Evolutionary conservation across 2,888 invertebrate species (phyloP).

Genomic region (Nomada ruficornis): DNA sequence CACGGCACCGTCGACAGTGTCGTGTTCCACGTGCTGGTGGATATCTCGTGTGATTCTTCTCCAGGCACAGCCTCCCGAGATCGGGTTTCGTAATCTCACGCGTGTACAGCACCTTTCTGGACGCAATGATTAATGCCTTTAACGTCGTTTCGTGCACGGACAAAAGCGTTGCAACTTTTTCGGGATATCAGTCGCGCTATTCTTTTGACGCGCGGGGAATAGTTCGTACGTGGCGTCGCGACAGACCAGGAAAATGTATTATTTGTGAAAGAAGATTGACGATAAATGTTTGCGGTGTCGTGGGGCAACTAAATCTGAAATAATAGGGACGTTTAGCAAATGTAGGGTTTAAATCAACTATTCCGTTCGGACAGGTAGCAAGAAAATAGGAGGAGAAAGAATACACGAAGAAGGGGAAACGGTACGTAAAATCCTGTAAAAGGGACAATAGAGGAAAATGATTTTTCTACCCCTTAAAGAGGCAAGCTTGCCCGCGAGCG

Average conservation of each 20-base stretch:
- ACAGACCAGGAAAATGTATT: slow-evolving; percentile 30
- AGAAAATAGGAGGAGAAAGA: background rate
- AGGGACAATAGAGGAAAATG: slow-evolving; percentile 22
- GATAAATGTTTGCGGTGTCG: background rate
- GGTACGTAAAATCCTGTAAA: background rate
- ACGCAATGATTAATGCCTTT: slow-evolving; percentile 65
- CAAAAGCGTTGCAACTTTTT: slow-evolving; percentile 61
- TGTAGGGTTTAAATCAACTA: background rate
- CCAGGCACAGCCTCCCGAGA: slow-evolving; percentile 53
- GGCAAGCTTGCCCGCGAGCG: slow-evolving; percentile 2
- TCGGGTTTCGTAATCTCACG: slow-evolving; percentile 71
- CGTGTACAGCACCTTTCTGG: slow-evolving; percentile 69
- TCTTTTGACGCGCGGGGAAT: slow-evolving; percentile 40
- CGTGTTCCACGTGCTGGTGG: slow-evolving; percentile 49
- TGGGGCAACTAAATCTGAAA: background rate
- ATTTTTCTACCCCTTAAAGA: slow-evolving; percentile 27
- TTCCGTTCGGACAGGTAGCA: background rate
- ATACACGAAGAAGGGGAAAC: background rate
- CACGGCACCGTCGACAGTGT: slow-evolving; percentile 37
- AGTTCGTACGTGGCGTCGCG: background rate
- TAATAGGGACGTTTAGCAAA: background rate
- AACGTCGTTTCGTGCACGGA: slow-evolving; percentile 53
- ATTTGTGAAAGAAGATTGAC: background rate
- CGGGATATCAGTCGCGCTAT: slow-evolving; percentile 48
- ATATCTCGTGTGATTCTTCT: slow-evolving; percentile 64